Conservation (phyloP, 2,888 invertebrate genomes). For the Phasia obesa region DNA sequence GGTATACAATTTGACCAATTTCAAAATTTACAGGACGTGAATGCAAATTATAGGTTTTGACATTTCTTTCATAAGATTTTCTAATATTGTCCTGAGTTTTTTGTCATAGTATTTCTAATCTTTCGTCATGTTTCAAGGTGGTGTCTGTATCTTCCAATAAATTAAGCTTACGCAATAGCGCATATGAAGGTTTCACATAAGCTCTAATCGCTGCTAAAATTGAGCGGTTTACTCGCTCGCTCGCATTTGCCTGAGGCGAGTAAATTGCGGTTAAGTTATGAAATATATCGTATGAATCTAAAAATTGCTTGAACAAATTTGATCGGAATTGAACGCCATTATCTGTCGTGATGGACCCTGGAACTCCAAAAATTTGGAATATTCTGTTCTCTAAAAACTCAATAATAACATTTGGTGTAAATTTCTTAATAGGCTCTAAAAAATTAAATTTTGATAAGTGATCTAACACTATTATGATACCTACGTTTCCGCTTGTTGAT, state of each 20-base stretch:
- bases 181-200: background rate
- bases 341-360: slow-evolving; percentile 2
- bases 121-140: background rate
- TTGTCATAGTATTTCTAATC: slow-evolving; percentile 9
- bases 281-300: slow-evolving; percentile 15
- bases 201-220: slow-evolving; percentile 14
- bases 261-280: slow-evolving; percentile 15
- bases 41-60: slow-evolving; percentile 15
- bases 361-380: too few species aligned
- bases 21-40: slow-evolving; percentile 8
- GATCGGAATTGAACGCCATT: slow-evolving; percentile 12
- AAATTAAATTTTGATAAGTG: too few species aligned
- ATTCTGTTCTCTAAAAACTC: too few species aligned
- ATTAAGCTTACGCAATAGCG: background rate
- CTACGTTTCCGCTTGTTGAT: background rate
- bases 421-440: too few species aligned
- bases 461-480: too few species aligned
- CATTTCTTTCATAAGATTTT: slow-evolving; percentile 16
- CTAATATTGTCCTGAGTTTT: slow-evolving; percentile 3
- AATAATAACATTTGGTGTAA: too few species aligned
- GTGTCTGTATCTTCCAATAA: background rate
- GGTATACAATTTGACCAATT: slow-evolving; percentile 31
- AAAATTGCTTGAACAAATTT: background rate
- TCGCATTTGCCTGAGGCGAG: too few species aligned
- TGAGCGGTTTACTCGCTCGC: slow-evolving; percentile 7